phyloP scores from a whole-genome alignment of 2,797 vertebrate genomes.

The Myoxocephalus aenaeus region DNA sequence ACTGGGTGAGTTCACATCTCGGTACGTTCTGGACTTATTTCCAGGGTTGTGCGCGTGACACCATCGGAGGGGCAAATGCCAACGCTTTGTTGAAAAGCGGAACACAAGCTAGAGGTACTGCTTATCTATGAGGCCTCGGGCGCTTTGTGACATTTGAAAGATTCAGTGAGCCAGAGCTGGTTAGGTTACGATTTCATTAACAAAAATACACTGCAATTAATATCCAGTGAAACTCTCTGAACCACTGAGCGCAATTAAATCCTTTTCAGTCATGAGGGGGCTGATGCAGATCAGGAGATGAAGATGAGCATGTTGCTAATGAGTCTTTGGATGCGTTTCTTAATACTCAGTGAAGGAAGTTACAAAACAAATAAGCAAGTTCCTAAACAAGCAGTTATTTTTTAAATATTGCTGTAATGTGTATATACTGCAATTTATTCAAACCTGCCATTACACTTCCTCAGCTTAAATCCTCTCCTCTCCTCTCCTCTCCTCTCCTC shows the following conservation, averaged over 20 bases:
- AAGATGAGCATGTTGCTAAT: not conserved
- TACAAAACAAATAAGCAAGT: conserved; percentile 23
- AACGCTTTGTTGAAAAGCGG: not conserved
- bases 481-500: not conserved
- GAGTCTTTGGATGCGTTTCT: conserved; percentile 18
- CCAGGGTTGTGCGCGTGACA: not conserved
- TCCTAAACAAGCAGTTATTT: conserved; percentile 12
- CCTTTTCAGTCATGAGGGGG: conserved; percentile 5
- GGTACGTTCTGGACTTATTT: not conserved
- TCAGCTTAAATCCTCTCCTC: not conserved
- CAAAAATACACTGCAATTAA: conserved; percentile 22
- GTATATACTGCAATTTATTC: conserved; percentile 6
- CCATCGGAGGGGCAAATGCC: not conserved
- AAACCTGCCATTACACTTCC: not conserved
- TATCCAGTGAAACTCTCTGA: conserved; percentile 6
- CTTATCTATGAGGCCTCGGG: not conserved
- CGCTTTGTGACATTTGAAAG: conserved; percentile 9
- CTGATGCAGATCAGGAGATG: conserved; percentile 11
- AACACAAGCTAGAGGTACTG: conserved; percentile 1
- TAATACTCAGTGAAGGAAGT: conserved; percentile 12
- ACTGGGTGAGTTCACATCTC: conserved; percentile 88
- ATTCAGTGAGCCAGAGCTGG: conserved; percentile 8
- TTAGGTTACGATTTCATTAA: not conserved
- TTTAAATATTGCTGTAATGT: conserved; percentile 25
- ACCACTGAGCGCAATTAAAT: not conserved